phyloP scores from a whole-genome alignment of 2,113 vertebrate genomes.

The Dasypus novemcinctus region DNA sequence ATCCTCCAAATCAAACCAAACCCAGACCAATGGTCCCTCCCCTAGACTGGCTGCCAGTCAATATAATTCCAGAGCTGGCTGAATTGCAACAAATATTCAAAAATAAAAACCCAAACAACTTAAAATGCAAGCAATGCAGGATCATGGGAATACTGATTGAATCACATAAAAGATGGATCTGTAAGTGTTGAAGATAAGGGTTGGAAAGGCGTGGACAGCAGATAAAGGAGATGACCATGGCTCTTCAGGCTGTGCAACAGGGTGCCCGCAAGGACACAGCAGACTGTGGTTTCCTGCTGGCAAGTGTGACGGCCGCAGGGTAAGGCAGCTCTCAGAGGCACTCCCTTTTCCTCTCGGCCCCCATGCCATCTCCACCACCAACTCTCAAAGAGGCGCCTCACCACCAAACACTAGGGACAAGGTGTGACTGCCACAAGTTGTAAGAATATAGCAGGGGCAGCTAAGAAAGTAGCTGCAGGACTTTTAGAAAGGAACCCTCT shows the following conservation, averaged over 20 bases:
- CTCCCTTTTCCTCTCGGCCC: background rate
- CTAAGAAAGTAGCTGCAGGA: background rate
- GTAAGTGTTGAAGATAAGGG: background rate
- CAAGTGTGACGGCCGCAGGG: background rate
- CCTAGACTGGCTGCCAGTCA: background rate
- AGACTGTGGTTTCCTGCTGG: background rate
- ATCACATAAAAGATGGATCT: background rate
- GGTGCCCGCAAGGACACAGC: background rate
- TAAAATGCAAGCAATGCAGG: background rate
- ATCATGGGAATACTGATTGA: background rate
- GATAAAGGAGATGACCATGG: background rate
- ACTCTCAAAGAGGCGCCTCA: background rate
- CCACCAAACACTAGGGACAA: background rate
- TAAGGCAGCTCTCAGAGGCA: background rate
- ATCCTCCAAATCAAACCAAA: background rate
- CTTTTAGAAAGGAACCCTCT: background rate
- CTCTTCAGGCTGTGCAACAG: background rate
- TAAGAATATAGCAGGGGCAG: background rate
- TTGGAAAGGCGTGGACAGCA: background rate
- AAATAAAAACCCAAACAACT: background rate
- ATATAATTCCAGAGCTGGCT: background rate
- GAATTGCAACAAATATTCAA: background rate
- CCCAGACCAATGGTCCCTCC: background rate
- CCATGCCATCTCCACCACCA: too few relatives aligned
- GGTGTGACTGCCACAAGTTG: background rate